A percentile compares a stretch with the other conserved stretches of the same genome.
Conservation (phyloP, 2,888 invertebrate species). For the Coelopa pilipes region DNA sequence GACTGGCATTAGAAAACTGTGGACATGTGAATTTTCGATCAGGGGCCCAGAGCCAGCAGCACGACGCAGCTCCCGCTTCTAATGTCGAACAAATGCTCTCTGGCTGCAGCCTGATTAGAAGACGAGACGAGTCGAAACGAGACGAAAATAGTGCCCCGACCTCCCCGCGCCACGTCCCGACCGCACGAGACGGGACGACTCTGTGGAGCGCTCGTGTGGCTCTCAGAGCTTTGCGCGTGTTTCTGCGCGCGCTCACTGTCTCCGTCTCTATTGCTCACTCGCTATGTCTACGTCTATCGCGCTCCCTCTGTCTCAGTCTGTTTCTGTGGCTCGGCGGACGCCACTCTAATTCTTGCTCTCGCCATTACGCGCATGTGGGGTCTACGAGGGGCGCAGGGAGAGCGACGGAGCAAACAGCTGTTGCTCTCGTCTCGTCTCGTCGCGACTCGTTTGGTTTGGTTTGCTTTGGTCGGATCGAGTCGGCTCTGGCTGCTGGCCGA, state of each 20-base stretch:
- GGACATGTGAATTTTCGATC: slow-evolving; percentile 35
- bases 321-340: no score
- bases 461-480: neutral
- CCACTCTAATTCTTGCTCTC: no score
- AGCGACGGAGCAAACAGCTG: no score
- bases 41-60: slow-evolving; percentile 31
- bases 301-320: no score
- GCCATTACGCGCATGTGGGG: no score
- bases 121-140: neutral
- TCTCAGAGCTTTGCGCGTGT: neutral
- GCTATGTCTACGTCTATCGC: neutral
- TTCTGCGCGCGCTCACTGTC: neutral
- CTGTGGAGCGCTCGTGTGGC: neutral
- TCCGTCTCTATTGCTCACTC: slow-evolving; percentile 5
- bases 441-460: no score
- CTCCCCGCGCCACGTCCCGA: neutral
- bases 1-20: slow-evolving; percentile 39
- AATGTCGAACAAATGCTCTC: slow-evolving; percentile 34
- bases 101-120: slow-evolving; percentile 8
- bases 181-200: no score
- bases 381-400: no score
- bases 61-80: slow-evolving; percentile 13
- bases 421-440: no score
- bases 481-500: neutral
- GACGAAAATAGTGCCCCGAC: neutral